Evolutionary conservation across 2,888 invertebrate genomes (phyloP).

Genomic region (Pseudococcus viburni): DNA sequence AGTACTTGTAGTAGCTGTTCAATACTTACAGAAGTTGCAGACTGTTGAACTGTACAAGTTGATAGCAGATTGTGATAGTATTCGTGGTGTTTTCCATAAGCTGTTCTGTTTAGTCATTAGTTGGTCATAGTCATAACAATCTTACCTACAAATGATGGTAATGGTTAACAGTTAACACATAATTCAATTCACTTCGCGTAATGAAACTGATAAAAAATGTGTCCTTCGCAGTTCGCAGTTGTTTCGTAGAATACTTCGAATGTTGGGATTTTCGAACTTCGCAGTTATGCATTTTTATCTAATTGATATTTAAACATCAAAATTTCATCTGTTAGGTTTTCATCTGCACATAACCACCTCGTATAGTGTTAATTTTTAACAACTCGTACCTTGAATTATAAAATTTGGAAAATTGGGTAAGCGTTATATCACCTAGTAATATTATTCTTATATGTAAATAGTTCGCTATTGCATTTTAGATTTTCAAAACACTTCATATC

Average conservation of each 20-base stretch:
- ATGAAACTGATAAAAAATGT: neutral
- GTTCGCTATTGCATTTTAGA: too few relatives aligned
- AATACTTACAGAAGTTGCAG: too few relatives aligned
- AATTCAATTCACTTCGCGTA: neutral
- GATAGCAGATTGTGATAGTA: too few relatives aligned
- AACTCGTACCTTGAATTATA: neutral
- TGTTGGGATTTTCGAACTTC: neutral
- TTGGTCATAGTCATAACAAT: too few relatives aligned
- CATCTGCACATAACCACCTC: neutral
- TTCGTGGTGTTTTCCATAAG: too few relatives aligned
- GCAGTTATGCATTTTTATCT: neutral
- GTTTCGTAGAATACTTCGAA: neutral
- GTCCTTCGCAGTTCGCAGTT: neutral
- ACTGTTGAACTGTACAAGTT: too few relatives aligned
- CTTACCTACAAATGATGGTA: too few relatives aligned
- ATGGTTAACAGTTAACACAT: too few relatives aligned
- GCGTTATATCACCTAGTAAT: neutral
- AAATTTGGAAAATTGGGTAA: constrained; percentile 1
- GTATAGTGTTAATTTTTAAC: neutral
- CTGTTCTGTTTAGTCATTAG: too few relatives aligned
- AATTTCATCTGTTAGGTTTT: too few relatives aligned
- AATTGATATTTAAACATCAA: neutral
- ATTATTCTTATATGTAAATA: neutral
- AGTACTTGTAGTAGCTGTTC: too few relatives aligned
- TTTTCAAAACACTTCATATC: too few relatives aligned